Evolutionary conservation across 2,888 invertebrate species (phyloP).

Genomic region (Leptinotarsa haldemani): DNA sequence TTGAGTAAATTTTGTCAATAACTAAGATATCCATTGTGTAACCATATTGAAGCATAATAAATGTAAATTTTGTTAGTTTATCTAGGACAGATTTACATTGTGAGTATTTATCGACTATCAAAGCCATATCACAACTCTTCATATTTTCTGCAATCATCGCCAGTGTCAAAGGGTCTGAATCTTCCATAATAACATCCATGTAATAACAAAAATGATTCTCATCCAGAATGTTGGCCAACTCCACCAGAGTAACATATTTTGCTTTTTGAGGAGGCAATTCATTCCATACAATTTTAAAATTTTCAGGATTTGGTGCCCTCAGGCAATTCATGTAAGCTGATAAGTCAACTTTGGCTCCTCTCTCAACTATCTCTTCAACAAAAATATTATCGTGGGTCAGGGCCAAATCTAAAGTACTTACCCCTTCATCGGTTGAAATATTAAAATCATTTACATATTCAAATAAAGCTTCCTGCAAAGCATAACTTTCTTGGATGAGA

Average conservation of each 20-base stretch:
- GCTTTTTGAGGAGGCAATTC: constrained; percentile 36
- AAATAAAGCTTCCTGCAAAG: constrained; percentile 49
- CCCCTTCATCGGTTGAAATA: constrained; percentile 40
- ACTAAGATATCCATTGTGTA: constrained; percentile 34
- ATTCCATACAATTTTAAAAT: constrained; percentile 49
- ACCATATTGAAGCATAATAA: constrained; percentile 42
- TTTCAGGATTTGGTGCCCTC: constrained; percentile 41
- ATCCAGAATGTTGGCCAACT: constrained; percentile 32
- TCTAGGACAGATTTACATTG: constrained; percentile 32
- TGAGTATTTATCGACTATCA: constrained; percentile 34
- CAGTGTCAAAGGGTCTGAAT: constrained; percentile 36
- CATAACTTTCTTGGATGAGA: constrained; percentile 38
- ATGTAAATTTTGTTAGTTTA: constrained; percentile 41
- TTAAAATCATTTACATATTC: constrained; percentile 53
- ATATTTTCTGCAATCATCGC: constrained; percentile 37
- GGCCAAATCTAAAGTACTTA: constrained; percentile 49
- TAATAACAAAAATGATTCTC: constrained; percentile 33
- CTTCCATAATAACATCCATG: constrained; percentile 45
- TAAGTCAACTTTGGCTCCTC: constrained; percentile 47
- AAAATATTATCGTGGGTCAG: constrained; percentile 45
- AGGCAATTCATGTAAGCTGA: constrained; percentile 41
- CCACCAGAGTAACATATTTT: constrained; percentile 31
- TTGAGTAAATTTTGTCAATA: constrained; percentile 40
- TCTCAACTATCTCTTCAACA: constrained; percentile 49
- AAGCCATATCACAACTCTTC: constrained; percentile 28